phyloP scores from a whole-genome alignment of 2,113 vertebrate genomes.

The Oxyura jamaicensis region DNA sequence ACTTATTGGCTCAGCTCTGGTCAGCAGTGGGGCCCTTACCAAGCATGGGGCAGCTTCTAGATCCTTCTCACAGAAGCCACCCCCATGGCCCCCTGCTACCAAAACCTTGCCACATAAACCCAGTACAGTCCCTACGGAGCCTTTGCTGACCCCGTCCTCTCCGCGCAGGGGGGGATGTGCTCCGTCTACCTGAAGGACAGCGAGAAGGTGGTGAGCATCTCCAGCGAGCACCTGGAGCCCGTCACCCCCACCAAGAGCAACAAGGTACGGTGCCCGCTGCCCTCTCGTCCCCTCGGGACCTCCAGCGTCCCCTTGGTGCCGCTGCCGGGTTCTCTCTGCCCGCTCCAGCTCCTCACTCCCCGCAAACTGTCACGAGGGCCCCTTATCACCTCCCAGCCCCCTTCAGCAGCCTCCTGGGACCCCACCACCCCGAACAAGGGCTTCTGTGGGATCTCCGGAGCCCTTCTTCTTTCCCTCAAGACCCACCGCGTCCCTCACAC shows the following conservation, averaged over 20 bases:
- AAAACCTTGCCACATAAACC: too few species aligned
- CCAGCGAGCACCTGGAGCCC: conserved; percentile 92
- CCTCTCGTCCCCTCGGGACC: background rate
- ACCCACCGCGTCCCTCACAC: too few species aligned
- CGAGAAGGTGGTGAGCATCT: conserved; percentile 93
- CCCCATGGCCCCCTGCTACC: too few species aligned
- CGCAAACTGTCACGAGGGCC: background rate
- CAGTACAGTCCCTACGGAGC: background rate
- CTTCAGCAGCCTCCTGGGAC: too few species aligned
- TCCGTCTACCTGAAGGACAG: conserved; percentile 92
- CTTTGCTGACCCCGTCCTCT: background rate
- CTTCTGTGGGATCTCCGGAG: too few species aligned
- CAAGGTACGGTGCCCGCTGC: conserved; percentile 76
- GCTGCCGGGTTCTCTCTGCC: background rate
- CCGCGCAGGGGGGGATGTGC: conserved; percentile 87
- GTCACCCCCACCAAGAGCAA: conserved; percentile 94
- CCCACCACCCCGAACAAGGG: background rate
- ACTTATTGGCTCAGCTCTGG: too few species aligned
- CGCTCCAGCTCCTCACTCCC: background rate
- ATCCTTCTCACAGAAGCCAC: too few species aligned
- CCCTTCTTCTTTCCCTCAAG: background rate
- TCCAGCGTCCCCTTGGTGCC: too few species aligned
- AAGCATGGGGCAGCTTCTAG: too few species aligned
- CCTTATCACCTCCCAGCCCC: too few species aligned
- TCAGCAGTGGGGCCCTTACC: too few species aligned